A percentile compares a stretch with the other conserved stretches of the same genome.
Conservation (phyloP, 1,140 invertebrate genomes). For the Cepaea nemoralis region DNA sequence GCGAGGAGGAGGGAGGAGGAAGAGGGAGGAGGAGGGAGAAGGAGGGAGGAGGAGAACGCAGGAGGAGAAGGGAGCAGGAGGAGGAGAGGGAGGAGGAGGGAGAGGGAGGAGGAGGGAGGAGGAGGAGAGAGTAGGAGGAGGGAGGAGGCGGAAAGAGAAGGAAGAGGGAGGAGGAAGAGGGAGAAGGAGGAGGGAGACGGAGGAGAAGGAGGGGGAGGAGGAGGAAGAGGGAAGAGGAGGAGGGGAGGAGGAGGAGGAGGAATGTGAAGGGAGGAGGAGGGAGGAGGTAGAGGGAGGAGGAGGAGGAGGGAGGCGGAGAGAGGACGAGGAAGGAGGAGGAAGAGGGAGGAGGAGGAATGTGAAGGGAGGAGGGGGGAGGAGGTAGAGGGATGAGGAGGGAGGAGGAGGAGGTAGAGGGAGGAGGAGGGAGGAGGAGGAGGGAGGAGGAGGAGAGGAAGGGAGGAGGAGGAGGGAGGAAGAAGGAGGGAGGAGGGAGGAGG, state of each 20-base stretch:
- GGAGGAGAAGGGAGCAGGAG: background rate
- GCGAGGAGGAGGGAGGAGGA: too few relatives aligned
- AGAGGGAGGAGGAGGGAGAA: background rate
- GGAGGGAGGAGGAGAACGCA: background rate
- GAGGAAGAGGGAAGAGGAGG: background rate
- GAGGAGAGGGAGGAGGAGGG: background rate
- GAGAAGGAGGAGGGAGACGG: background rate
- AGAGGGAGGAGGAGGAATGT: too few relatives aligned
- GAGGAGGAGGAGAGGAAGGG: background rate
- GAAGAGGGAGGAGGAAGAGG: background rate
- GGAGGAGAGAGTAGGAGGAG: too few relatives aligned
- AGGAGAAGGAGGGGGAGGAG: background rate
- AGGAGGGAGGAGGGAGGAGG: too few relatives aligned
- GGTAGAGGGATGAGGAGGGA: background rate
- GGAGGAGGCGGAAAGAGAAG: background rate
- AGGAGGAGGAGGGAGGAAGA: slow-evolving; percentile 6
- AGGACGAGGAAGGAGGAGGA: too few relatives aligned
- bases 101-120: background rate
- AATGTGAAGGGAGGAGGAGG: background rate
- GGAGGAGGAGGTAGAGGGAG: background rate
- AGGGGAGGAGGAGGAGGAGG: background rate
- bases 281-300: background rate
- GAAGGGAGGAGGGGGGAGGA: background rate
- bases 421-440: background rate
- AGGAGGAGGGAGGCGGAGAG: too few relatives aligned